Conservation (phyloP, 2,113 vertebrate genomes). For the Microcebus tavaratra region DNA sequence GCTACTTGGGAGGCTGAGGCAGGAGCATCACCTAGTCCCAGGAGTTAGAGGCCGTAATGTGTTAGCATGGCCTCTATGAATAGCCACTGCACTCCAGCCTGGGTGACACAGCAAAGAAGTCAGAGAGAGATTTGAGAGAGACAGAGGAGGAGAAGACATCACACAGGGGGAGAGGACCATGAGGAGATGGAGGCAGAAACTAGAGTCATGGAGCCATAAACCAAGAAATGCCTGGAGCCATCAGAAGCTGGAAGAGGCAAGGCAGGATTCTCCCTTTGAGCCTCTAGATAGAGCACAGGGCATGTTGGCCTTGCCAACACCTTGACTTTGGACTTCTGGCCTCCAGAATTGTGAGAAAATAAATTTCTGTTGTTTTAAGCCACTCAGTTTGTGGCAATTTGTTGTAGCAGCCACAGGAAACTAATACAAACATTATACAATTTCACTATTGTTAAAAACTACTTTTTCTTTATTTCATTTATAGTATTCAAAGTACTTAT, state of each 20-base stretch:
- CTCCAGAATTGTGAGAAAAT: neutral
- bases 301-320: neutral
- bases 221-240: neutral
- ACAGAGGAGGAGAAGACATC: neutral
- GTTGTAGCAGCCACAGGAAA: neutral
- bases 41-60: neutral
- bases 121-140: neutral
- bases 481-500: conserved; percentile 22
- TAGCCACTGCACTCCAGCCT: neutral
- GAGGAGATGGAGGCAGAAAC: neutral
- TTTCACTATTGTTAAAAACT: neutral
- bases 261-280: neutral
- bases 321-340: neutral
- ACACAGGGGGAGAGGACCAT: neutral
- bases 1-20: neutral
- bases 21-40: neutral
- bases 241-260: neutral
- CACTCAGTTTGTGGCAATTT: neutral
- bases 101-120: neutral
- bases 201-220: no score
- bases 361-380: neutral
- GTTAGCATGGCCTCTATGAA: neutral
- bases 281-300: neutral
- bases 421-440: neutral
- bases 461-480: conserved; percentile 27